Evolutionary conservation across 30 jellyfish, hydroid and myxozoan genomes (phyloP), one percentile per base, ranked within the genome.

Genomic region (Hydra vulgaris): DNA sequence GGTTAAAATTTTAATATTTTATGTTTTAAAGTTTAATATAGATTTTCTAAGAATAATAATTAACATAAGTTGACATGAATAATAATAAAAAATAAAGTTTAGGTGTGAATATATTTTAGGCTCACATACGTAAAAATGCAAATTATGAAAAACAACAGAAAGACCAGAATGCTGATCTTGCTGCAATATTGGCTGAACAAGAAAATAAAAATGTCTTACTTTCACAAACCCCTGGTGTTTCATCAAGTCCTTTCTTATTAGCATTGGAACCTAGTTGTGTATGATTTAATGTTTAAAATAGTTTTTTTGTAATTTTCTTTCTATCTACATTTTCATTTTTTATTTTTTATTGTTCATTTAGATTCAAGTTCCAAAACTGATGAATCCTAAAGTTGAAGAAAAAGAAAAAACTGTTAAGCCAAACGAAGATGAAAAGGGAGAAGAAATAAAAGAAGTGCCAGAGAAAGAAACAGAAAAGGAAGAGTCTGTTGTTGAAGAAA

Each of bases 91-190:
- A n/a, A n/a, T n/a, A n/a, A n/a, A n/a, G n/a, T n/a, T n/a, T n/a
- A n/a, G n/a, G n/a, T n/a, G n/a, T n/a, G n/a, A n/a, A n/a, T n/a
- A n/a, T n/a, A n/a, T 69, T 69, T 24, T 66, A 91, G 97, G 82
- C 72, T 21, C 84, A 85, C 26, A 72, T 91, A 78, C 87, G 82
- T 7, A 84, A 79, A 54, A 85, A 83, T 54, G 66, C 27, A 15
- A 87, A 84, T 15, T 91, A 86, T 69, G 96, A 83, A 27, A 89
- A 86, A 12, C 74, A 78, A 19, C 93, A 87, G 18, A 85, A 86
- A 70, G 83, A 70, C 70, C 94, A 88, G 78, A 91, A 91, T 68
- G 81, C 71, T 54, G 96, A 91, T 25, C 74, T 91, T 20, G 85
- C 52, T 12, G 74, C 21, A 4, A 82, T 82, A 21, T 83, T 91